Evolutionary conservation across 2,888 invertebrate species (phyloP), one percentile per base, ranked within the genome.

Genomic region (Rhamphomyia laevipes): DNA sequence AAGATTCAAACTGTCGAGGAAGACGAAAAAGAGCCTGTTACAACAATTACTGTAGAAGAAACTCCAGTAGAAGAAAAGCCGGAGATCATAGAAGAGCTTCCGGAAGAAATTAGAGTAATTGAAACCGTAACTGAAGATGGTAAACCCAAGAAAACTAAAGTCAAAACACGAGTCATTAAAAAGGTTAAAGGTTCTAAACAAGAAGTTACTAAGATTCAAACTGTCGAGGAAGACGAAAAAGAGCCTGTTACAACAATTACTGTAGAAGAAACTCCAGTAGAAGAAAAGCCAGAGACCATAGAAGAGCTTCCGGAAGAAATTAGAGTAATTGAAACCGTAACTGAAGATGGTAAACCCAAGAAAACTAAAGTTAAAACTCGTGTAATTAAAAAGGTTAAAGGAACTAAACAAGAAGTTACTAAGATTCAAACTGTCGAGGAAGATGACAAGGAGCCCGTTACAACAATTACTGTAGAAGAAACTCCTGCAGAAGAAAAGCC

Each of bases 1-100:
- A 71, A 67, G 59, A 71, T 71, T n/a, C 62, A 63, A 3, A 71
- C 70, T 0, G 55, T 67, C 13, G 63, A 71, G 57, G 49, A 66
- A 54, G 51, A 70, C 63, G 56, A 63, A 61, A 61, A 71, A 64
- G 54, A 59, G 55, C 57, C 59, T 44, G 30, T 61, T 58, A 54
- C 64, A 0, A 61, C 63, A 5, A 59, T 66, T 27, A 51, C 55
- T 10, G 55, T 69, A 10, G 50, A 53, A 46, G 64, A 71, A 49
- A 55, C 52, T 21, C 52, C 46, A 27, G 18, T 41, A 3, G 38
- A 45, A 23, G 54, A 46, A 12, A 46, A 47, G 16, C 45, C 46
- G 5, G 46, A 54, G 21, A 56, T 60, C 45, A 60, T 65, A 57
- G 47, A 53, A 43, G 53, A 54, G 47, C 35, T 48, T 42, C 52